phyloP scores from a whole-genome alignment of 2,888 invertebrate genomes.

The Ephialtes manifestator region DNA sequence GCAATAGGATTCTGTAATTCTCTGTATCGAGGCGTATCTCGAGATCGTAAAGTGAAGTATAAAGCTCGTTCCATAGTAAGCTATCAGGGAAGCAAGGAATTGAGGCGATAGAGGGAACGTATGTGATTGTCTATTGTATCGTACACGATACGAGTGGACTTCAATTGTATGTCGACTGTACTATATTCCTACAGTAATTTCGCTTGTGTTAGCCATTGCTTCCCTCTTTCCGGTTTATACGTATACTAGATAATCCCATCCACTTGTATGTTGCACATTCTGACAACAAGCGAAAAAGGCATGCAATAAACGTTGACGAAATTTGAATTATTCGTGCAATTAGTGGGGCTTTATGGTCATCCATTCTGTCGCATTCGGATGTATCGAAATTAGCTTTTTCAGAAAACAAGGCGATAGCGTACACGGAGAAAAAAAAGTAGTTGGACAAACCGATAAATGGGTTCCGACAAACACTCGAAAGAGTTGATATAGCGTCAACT shows the following conservation, averaged over 20 bases:
- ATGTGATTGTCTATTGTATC: slow-evolving; percentile 40
- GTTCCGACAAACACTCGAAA: no score
- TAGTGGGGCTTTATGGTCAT: no score
- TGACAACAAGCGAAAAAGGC: neutral
- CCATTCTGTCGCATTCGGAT: no score
- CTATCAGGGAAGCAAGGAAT: slow-evolving; percentile 29
- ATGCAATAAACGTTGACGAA: no score
- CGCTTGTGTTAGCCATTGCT: neutral
- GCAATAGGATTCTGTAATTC: slow-evolving; percentile 33
- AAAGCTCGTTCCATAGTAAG: slow-evolving; percentile 31
- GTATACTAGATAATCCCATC: slow-evolving; percentile 37
- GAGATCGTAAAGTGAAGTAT: slow-evolving; percentile 38
- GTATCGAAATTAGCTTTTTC: no score
- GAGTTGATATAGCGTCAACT: no score
- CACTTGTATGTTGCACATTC: neutral
- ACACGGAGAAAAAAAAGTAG: no score
- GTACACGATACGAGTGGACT: slow-evolving; percentile 20
- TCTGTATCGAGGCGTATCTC: slow-evolving; percentile 27
- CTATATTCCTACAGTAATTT: slow-evolving; percentile 11
- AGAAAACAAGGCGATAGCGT: no score
- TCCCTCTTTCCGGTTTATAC: slow-evolving; percentile 6
- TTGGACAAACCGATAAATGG: no score
- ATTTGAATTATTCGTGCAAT: no score
- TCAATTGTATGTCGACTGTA: neutral
- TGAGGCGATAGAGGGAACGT: slow-evolving; percentile 12